Evolutionary conservation across 1,140 invertebrate genomes (phyloP).

Genomic region (Parasteatoda tepidariorum): DNA sequence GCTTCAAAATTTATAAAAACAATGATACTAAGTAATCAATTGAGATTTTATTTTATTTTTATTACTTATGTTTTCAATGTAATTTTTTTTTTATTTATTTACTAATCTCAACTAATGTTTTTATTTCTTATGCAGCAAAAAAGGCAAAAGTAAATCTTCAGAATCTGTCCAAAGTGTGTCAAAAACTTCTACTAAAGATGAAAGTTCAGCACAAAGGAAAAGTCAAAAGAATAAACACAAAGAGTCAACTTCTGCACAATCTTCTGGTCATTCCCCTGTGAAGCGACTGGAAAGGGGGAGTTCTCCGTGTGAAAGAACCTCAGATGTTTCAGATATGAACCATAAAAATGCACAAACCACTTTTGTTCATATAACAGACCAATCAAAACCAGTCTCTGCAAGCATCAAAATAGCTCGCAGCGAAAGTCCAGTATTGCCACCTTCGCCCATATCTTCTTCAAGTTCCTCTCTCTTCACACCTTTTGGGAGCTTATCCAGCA

Average conservation of each 20-base stretch:
- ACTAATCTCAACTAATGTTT: background rate
- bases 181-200: slow-evolving; percentile 27
- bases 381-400: slow-evolving; percentile 37
- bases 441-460: slow-evolving; percentile 49
- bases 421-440: slow-evolving; percentile 35
- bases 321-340: slow-evolving; percentile 13
- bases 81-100: background rate
- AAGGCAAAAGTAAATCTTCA: slow-evolving; percentile 46
- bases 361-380: slow-evolving; percentile 40
- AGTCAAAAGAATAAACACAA: slow-evolving; percentile 52
- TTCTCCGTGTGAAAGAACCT: background rate
- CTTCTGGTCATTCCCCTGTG: slow-evolving; percentile 40
- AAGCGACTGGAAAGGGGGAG: background rate
- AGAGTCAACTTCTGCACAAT: slow-evolving; percentile 24
- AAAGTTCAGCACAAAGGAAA: slow-evolving; percentile 26
- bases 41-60: too few species aligned
- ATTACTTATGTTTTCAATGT: background rate
- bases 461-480: slow-evolving; percentile 52
- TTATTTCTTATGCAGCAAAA: slow-evolving; percentile 34
- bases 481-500: slow-evolving; percentile 56
- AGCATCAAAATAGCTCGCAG: slow-evolving; percentile 54
- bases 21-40: too few species aligned
- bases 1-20: too few species aligned
- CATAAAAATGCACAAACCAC: slow-evolving; percentile 50
- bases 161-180: slow-evolving; percentile 34